Evolutionary conservation across 2,888 invertebrate species (phyloP).

Genomic region (Rotaria sp.): DNA sequence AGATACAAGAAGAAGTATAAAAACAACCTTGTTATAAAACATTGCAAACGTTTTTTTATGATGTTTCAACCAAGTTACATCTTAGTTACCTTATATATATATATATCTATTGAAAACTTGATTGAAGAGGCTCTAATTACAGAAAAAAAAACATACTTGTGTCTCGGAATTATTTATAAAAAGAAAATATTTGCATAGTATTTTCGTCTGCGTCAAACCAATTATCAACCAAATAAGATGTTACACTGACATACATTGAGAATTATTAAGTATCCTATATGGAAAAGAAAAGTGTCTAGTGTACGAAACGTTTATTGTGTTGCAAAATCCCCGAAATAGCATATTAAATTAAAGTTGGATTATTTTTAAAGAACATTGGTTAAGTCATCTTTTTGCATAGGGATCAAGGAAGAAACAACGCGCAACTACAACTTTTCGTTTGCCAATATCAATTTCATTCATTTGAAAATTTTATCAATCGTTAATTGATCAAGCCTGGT

Average conservation of each 20-base stretch:
- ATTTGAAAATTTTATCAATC: too few relatives aligned
- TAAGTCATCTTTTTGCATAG: too few relatives aligned
- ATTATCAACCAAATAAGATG: neutral
- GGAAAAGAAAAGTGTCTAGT: neutral
- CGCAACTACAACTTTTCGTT: too few relatives aligned
- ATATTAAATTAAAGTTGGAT: neutral
- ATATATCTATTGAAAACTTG: neutral
- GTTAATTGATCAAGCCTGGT: too few relatives aligned
- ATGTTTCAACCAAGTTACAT: neutral
- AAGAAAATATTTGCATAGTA: neutral
- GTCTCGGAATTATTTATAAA: neutral
- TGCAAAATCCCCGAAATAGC: neutral
- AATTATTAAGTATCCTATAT: neutral
- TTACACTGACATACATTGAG: neutral
- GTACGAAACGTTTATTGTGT: neutral
- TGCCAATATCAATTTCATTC: too few relatives aligned
- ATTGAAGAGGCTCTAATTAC: neutral
- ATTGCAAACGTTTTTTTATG: neutral
- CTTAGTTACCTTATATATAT: neutral
- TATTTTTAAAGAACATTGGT: too few relatives aligned
- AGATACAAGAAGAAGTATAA: neutral
- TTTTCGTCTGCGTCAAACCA: neutral
- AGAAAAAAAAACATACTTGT: neutral
- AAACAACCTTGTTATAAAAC: neutral
- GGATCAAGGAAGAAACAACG: too few relatives aligned